Percentiles rank a stretch among this genome's conserved stretches.
phyloP scores from a whole-genome alignment of 2,113 vertebrate genomes.

The Nipponia nippon region DNA sequence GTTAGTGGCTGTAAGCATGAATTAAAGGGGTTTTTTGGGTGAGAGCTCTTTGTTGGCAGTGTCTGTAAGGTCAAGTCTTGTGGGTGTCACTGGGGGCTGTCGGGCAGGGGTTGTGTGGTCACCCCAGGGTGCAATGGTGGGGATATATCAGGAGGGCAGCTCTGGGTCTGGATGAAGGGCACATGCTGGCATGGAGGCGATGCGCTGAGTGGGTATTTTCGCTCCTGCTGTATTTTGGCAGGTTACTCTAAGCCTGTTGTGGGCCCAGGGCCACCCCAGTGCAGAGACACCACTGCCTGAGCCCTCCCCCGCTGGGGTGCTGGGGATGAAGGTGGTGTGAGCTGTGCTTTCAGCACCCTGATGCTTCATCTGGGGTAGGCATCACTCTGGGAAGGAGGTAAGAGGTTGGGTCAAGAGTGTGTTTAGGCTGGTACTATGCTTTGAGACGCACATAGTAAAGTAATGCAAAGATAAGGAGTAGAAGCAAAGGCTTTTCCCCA shows the following conservation, averaged over 20 bases:
- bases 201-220: neutral
- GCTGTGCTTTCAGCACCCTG: neutral
- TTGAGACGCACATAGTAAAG: neutral
- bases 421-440: neutral
- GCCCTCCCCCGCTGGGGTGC: neutral
- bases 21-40: fast-evolving
- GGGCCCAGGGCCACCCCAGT: neutral
- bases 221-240: neutral
- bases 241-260: neutral
- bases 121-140: neutral
- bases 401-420: neutral
- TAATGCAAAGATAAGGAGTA: neutral
- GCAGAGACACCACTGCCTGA: neutral
- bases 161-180: neutral
- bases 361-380: neutral
- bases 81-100: neutral
- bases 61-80: neutral
- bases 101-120: neutral
- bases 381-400: neutral
- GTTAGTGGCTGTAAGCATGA: neutral
- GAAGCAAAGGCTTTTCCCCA: neutral
- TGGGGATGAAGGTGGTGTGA: neutral
- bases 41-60: neutral
- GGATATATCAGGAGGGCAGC: neutral
- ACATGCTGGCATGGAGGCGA: fast-evolving